Base-by-base conservation (phyloP, 2,888 invertebrate species). In the Mamestra brassicae region DNA sequence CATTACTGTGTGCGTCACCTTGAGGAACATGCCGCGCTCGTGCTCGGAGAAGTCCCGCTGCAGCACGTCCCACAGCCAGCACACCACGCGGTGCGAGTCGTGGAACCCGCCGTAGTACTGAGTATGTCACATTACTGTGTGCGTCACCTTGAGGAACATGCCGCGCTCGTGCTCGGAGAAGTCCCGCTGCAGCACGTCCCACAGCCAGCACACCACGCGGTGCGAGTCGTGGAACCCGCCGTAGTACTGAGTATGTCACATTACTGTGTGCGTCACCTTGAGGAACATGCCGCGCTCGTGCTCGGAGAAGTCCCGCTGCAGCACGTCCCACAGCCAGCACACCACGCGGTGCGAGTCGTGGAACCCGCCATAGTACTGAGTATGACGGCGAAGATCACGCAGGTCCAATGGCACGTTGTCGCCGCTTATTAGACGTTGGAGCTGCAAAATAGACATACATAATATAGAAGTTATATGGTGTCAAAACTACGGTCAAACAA, bases 171-270 rank as follows among this genome's bases (percentile, higher is more conserved):
- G 97, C 91, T 99, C 98, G 13, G 97, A 97, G 94, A 99, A 99
- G 94, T 99, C 99, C 88, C 98, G 98, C 89, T 99, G 98, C 82
- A 99, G 97, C 89, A 99, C 98, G 95, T 99, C 99, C 99, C 99
- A 99, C 68, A 99, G 97, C 99, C 99, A 99, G 92, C 98, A 98
- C 66, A 99, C 98, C 69, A 99, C 99, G 86, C 99, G 97, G 96
- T 99, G 99, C 78, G 99, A 99, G 97, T 99, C 99, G 94, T 99
- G 99, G 96, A 99, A 99, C 7, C 99, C 99, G 76, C 99, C 99
- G 96, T 99, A 99, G 96, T 99, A 99, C 94, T 99, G 99, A 13
- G 99, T 99, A 96, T 99, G 98, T 70, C 97, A 52, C 17, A 52
- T 52, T 52, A 52, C 52, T 36, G 58, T 58, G 5, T 58, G 36